A percentile compares a stretch with the other conserved stretches of the same genome.
Conservation (phyloP, 2,113 vertebrate species). For the Channa argus region DNA sequence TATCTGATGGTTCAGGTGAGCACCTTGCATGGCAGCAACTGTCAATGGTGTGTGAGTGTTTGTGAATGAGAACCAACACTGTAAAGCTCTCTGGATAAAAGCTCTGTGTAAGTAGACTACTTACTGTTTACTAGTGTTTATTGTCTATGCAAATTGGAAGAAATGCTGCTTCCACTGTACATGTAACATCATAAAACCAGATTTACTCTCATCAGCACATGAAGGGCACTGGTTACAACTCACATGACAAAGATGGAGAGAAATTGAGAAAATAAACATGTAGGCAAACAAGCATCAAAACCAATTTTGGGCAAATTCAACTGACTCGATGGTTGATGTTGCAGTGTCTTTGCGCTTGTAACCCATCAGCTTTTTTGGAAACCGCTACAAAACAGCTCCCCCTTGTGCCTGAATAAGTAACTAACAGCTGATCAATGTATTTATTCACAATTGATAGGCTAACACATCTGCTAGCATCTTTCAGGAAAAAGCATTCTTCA, state of each 20-base stretch:
- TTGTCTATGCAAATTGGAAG: slow-evolving; percentile 38
- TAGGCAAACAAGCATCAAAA: neutral
- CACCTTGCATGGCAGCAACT: too few relatives aligned
- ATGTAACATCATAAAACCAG: slow-evolving; percentile 83
- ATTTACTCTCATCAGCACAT: slow-evolving; percentile 88
- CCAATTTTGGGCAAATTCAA: slow-evolving; percentile 24
- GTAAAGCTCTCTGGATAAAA: too few relatives aligned
- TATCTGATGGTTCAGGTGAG: too few relatives aligned
- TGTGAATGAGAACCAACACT: too few relatives aligned
- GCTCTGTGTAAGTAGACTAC: too few relatives aligned
- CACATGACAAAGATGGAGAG: neutral
- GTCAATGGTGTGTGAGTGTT: too few relatives aligned
- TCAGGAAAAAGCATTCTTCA: too few relatives aligned
- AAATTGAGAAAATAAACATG: neutral
- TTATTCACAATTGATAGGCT: too few relatives aligned
- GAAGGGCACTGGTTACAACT: slow-evolving; percentile 83
- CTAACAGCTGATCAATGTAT: neutral
- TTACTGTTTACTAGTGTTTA: too few relatives aligned
- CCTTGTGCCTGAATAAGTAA: slow-evolving; percentile 83
- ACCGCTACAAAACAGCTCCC: slow-evolving; percentile 91
- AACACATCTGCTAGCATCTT: too few relatives aligned
- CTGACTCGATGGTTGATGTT: slow-evolving; percentile 88
- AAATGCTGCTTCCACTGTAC: slow-evolving; percentile 82
- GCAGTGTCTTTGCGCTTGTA: slow-evolving; percentile 87
- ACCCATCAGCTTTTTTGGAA: slow-evolving; percentile 86